Evolutionary conservation across 2,797 vertebrate genomes (phyloP), one percentile per base, ranked within the genome.

Genomic region (Leucoraja ocellata): DNA sequence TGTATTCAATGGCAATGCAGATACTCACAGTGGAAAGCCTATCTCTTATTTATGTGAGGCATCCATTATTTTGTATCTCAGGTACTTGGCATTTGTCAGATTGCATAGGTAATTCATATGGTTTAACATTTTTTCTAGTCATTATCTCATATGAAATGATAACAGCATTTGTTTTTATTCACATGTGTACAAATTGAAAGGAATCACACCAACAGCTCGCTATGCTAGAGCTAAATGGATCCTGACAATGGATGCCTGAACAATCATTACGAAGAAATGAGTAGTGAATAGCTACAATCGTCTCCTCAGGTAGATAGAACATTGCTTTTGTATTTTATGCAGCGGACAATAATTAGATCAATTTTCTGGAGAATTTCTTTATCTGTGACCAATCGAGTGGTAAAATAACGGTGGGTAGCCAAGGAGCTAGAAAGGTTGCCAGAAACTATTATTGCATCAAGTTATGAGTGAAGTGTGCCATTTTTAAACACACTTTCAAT

Each of bases 311-410:
- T 25, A 54, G 46, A 46, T 58, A 21, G 46, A 58, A 83, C 21
- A 25, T 11, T 54, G 80, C 79, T 83, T 54, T 58, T 11, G 54
- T 83, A 61, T 86, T 63, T 86, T 63, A n/a, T 86, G 28, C 58
- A 86, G 83, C 28, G 11, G 58, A 86, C 25, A 63, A 86, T 86
- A 86, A 86, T 63, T 28, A 86, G 83, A 63, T 86, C 83, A 63
- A 86, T 86, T n/a, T 63, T 61, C 58, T 32, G n/a, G 63, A 86
- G 58, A n/a, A 63, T 63, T 86, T 86, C 25, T 8, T 63, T 65
- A n/a, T n/a, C 58, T 63, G 58, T 86, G 58, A 14, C 83, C 83
- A 86, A 86, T 86, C 58, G 63, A 13, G 11, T 18, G 58, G 58
- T n/a, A 86, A 63, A 63, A 86, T 86, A 86, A 86, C 23, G 58